Evolutionary conservation across 2,888 invertebrate species (phyloP).

Genomic region (Scaptomyza cyrtandrae): DNA sequence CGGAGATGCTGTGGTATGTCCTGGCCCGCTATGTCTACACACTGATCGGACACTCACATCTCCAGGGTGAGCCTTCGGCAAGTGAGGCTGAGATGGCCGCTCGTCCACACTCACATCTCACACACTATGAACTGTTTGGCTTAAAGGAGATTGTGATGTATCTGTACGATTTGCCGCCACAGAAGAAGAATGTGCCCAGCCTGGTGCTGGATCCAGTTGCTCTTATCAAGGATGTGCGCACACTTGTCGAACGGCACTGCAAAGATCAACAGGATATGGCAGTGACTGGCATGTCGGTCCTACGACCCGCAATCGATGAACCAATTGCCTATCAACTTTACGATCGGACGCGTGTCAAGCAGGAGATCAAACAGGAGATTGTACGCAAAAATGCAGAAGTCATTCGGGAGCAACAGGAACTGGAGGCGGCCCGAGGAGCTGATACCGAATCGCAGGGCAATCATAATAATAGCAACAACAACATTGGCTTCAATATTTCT

Average conservation of each 20-base stretch:
- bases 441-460: slow-evolving; percentile 58
- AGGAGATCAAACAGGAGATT: slow-evolving; percentile 83
- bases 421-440: slow-evolving; percentile 74
- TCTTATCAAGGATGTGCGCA: slow-evolving; percentile 94
- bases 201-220: slow-evolving; percentile 95
- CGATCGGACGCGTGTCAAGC: slow-evolving; percentile 82
- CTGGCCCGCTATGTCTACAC: slow-evolving; percentile 96
- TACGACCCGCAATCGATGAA: slow-evolving; percentile 84
- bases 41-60: slow-evolving; percentile 92
- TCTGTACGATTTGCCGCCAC: slow-evolving; percentile 94
- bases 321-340: slow-evolving; percentile 72
- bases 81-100: slow-evolving; percentile 80
- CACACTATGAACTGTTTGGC: slow-evolving; percentile 92
- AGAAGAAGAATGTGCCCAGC: slow-evolving; percentile 96
- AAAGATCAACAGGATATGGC: slow-evolving; percentile 93
- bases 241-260: slow-evolving; percentile 94
- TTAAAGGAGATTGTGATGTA: slow-evolving; percentile 96
- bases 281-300: slow-evolving; percentile 92
- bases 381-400: slow-evolving; percentile 80
- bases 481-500: slow-evolving; percentile 16
- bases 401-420: slow-evolving; percentile 76
- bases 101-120: slow-evolving; percentile 89
- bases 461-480: slow-evolving; percentile 7
- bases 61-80: slow-evolving; percentile 85
- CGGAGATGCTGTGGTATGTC: slow-evolving; percentile 99